Conservation (phyloP, 2,113 vertebrate species). For the Rhinichthys klamathensis region DNA sequence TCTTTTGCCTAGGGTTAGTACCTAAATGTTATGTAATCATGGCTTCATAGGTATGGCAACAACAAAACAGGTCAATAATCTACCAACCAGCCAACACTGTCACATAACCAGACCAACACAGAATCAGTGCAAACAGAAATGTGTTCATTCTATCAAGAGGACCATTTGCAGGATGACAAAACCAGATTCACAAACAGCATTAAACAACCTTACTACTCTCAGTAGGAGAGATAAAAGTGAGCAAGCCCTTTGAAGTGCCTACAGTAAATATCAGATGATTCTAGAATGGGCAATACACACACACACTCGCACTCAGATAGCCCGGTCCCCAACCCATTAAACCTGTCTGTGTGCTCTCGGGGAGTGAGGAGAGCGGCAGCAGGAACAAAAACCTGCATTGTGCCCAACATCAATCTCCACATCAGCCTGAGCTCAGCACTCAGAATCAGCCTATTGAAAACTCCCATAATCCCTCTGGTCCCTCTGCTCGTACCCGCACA, state of each 20-base stretch:
- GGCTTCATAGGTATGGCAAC: neutral
- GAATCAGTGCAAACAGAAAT: neutral
- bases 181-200: neutral
- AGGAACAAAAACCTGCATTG: slow-evolving; percentile 72
- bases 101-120: neutral
- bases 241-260: slow-evolving; percentile 45
- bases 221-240: slow-evolving; percentile 12
- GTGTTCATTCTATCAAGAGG: neutral
- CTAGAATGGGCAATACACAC: slow-evolving; percentile 21
- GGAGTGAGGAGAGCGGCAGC: slow-evolving; percentile 1
- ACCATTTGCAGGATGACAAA: slow-evolving; percentile 34
- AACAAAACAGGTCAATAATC: slow-evolving; percentile 39
- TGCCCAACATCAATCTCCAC: slow-evolving; percentile 71
- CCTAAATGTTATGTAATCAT: slow-evolving; percentile 4
- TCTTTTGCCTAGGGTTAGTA: neutral
- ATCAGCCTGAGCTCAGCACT: slow-evolving; percentile 66
- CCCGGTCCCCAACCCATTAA: slow-evolving; percentile 12
- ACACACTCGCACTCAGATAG: slow-evolving; percentile 14
- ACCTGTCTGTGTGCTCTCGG: neutral
- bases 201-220: neutral
- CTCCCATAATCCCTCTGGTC: slow-evolving; percentile 63
- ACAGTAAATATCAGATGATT: slow-evolving; percentile 51
- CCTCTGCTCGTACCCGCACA: slow-evolving; percentile 12
- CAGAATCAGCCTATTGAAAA: slow-evolving; percentile 65
- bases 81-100: slow-evolving; percentile 22